Conservation (phyloP, 2,113 vertebrate genomes). For the Isichthys henryi region DNA sequence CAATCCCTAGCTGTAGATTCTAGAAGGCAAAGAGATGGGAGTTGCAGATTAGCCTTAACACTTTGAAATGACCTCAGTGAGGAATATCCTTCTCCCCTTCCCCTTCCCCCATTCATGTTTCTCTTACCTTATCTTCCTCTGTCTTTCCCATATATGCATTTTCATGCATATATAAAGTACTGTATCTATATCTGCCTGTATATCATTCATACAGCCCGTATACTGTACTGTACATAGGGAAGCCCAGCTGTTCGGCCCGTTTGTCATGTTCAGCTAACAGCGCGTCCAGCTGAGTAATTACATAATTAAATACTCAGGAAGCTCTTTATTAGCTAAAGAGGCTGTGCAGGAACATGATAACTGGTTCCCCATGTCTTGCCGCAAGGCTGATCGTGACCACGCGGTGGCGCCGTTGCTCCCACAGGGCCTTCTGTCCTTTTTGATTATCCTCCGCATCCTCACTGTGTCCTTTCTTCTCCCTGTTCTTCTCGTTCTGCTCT, state of each 20-base stretch:
- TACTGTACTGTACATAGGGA: neutral
- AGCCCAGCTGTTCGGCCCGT: neutral
- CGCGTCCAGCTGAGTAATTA: neutral
- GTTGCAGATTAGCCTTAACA: neutral
- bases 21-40: neutral
- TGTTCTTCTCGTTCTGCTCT: neutral
- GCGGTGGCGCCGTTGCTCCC: neutral
- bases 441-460: neutral
- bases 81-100: neutral
- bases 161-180: neutral
- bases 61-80: neutral
- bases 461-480: neutral
- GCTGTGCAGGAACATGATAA: neutral
- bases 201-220: neutral
- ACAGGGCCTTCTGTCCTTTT: neutral
- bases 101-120: neutral
- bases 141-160: neutral
- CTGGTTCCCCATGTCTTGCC: neutral
- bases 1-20: neutral
- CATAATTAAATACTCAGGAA: neutral
- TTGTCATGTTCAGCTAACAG: neutral
- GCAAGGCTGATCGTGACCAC: neutral
- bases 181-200: neutral
- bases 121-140: neutral
- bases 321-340: neutral